These are phyloP conservation scores for Ornithorhynchus anatinus DNA, from an alignment of 2,113 vertebrate species.

Conservation along the genomic window DNA sequence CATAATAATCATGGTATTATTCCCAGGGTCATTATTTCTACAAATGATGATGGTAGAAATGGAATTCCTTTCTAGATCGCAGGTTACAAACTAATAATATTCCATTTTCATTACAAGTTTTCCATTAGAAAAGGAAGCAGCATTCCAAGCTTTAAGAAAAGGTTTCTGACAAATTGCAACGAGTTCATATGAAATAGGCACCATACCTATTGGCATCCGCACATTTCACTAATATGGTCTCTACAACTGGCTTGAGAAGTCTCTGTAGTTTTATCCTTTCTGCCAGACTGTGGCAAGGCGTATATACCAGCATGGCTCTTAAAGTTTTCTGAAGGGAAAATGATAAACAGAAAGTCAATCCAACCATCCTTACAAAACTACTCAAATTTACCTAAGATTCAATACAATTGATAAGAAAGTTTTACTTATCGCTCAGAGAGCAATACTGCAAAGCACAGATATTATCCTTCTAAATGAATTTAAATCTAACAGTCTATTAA, in stretches of 20 bases:
- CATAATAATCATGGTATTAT: no score
- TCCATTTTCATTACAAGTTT: no score
- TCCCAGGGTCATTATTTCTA: no score
- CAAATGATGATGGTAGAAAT: no score
- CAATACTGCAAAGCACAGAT: background rate
- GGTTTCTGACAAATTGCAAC: no score
- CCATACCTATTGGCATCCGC: constrained; percentile 88
- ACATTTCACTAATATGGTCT: constrained; percentile 89
- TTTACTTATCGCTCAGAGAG: background rate
- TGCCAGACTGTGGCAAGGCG: constrained; percentile 80
- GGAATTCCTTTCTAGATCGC: no score
- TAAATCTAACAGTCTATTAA: background rate
- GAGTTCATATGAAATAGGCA: no score
- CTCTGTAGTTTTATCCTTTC: constrained; percentile 84
- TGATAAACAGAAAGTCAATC: constrained; percentile 13
- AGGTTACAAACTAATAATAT: no score
- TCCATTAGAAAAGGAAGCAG: no score
- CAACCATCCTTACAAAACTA: background rate
- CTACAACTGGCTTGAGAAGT: constrained; percentile 87
- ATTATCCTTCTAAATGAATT: background rate
- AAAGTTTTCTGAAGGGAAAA: constrained; percentile 80
- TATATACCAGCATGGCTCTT: constrained; percentile 91
- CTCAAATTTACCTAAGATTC: background rate
- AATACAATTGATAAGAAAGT: background rate
- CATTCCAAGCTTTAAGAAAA: no score